Base-by-base conservation (phyloP, 2,113 vertebrate species). In the Rhodinocichla rosea region DNA sequence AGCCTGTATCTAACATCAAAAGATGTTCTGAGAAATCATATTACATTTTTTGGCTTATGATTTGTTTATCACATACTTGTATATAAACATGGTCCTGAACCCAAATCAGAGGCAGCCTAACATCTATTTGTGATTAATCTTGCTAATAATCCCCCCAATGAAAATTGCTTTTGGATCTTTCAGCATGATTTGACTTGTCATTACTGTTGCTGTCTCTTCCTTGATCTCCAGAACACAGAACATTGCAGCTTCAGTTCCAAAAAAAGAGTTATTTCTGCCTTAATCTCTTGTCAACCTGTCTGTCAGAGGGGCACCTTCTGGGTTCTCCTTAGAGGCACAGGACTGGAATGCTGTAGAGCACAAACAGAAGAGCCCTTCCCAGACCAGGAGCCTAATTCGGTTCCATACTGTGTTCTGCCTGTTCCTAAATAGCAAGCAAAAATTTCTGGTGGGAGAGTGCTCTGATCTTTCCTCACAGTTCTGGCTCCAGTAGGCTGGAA, bases 51-150 rank as follows among this genome's bases (percentile, higher is more conserved):
- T 27, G 26, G 94, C 63, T 95, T 95, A 74, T 87, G 84, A 83
- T 89, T 95, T 97, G 42, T 93, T 97, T 97, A 95, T 97, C 94
- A 90, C 80, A 92, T 33, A 42, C 44, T 86, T 83, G 73, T 79
- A 63, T 70, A 92, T 17, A 93, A 75, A 82, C 55, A 88, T 15
- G 35, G 28, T 83, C 62, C 53, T 64, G 18, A 53, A 28, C 37
- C 23, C 13, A 84, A 92, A 87, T 76, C 91, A 89, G 67, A 42
- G 63, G 28, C 67, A 93, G 50, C 30, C 63, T 89, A 83, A 89
- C 79, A 93, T 94, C 57, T 92, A 63, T 96, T 96, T 97, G 91
- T 91, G 90, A 92, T 96, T 96, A 94, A 96, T 97, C 96, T 92
- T 37, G n/a, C 44, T 85, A 89, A 94, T 89, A 94, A 96, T 96